phyloP scores from a whole-genome alignment of 2,888 invertebrate species.

The Polyploca ridens region DNA sequence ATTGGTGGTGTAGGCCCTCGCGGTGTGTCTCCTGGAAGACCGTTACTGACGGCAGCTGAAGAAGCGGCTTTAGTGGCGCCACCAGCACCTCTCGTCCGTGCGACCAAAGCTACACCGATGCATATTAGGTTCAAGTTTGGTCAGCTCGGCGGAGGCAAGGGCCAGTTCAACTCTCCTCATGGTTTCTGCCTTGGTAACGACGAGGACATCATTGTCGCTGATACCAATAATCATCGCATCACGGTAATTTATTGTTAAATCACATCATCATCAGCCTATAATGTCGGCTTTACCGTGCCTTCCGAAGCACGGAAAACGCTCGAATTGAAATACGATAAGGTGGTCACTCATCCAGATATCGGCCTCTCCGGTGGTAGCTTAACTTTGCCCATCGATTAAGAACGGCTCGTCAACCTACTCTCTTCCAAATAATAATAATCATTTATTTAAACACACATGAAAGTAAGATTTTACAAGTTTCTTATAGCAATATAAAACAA shows the following conservation, averaged over 20 bases:
- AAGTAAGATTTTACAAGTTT: too few relatives aligned
- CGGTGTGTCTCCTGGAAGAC: constrained; percentile 79
- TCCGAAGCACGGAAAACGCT: too few relatives aligned
- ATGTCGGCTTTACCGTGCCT: too few relatives aligned
- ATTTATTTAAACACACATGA: too few relatives aligned
- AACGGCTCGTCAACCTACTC: too few relatives aligned
- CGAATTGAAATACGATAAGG: too few relatives aligned
- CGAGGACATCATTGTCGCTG: constrained; percentile 98
- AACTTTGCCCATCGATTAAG: too few relatives aligned
- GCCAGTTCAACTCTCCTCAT: constrained; percentile 98
- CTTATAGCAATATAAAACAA: too few relatives aligned
- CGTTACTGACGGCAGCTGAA: constrained; percentile 73
- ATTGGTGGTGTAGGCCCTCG: constrained; percentile 77
- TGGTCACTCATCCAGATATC: too few relatives aligned
- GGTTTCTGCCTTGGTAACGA: constrained; percentile 98
- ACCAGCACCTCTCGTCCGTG: constrained; percentile 84
- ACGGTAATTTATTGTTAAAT: constrained; percentile 82
- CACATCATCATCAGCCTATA: too few relatives aligned
- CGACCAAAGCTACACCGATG: constrained; percentile 92
- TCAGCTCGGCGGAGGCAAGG: constrained; percentile 95
- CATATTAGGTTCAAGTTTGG: constrained; percentile 97
- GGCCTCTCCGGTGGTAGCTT: too few relatives aligned
- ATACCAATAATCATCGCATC: constrained; percentile 98
- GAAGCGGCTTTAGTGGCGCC: constrained; percentile 76
- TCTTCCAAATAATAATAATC: too few relatives aligned